Base-by-base conservation (phyloP, 2,113 vertebrate genomes). In the Phrynosoma platyrhinos region DNA sequence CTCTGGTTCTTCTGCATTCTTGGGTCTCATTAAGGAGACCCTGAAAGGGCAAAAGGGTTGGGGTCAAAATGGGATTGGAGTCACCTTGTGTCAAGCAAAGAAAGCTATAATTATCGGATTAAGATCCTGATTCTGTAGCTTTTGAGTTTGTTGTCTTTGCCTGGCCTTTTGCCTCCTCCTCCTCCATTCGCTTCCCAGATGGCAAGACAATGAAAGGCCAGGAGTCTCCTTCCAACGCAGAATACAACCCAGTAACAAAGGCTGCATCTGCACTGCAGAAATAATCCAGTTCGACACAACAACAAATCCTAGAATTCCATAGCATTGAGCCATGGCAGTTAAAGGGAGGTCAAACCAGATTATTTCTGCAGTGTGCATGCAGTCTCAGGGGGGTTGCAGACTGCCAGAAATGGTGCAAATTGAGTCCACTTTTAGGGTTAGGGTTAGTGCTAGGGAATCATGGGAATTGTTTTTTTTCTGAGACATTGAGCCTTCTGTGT, bases 41-140 rank as follows among this genome's bases (percentile, higher is more conserved):
- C 88, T 87, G 76, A 64, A 88, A 92, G 89, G 93, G 88, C 23
- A 27, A 92, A 93, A 95, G 97, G 95, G 94, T 97, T 96, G 96
- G 96, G 96, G 96, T 97, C 97, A 97, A 95, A 96, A 94, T 96
- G 97, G 97, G 97, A 97, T 97, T 97, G 93, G 98, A 98, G 96
- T 96, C 82, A 96, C 96, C 97, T 97, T 98, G 97, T 98, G 98
- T 97, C 98, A 98, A 58, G 87, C 96, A 94, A 96, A 94, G 97
- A 97, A 96, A 93, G 92, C 95, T 97, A 97, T 97, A 98, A 98
- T 98, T 98, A 98, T 97, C 97, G 98, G 98, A 98, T 98, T 98
- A 98, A 97, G 96, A 90, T 40, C 80, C 87, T 88, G 87, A 88
- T 83, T 88, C 87, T 88, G 87, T 88, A 83, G 87, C 87, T n/a